Conservation (phyloP, 1,140 invertebrate genomes). For the Orussus abietinus region DNA sequence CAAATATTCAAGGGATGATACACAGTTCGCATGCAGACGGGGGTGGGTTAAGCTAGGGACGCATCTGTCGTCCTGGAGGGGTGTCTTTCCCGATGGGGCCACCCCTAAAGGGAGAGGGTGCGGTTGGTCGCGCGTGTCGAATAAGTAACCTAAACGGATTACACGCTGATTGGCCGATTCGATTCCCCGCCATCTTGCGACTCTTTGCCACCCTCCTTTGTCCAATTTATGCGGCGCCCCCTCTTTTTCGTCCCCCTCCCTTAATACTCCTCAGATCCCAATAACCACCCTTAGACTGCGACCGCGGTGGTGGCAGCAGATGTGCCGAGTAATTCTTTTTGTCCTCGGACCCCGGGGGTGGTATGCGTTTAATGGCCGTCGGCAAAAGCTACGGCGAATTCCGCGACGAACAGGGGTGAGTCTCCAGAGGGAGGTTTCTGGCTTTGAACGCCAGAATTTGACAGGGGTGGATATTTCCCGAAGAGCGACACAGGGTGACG, state of each 20-base stretch:
- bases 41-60: no score
- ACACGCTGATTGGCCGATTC: slow-evolving; percentile 37
- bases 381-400: slow-evolving; percentile 21
- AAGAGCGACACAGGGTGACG: no score
- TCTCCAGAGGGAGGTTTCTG: neutral
- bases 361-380: slow-evolving; percentile 36
- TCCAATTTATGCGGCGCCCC: slow-evolving; percentile 4
- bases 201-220: slow-evolving; percentile 1
- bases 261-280: neutral
- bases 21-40: no score
- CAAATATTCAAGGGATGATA: slow-evolving; percentile 30
- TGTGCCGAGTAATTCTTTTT: slow-evolving; percentile 33
- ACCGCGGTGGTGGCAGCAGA: slow-evolving; percentile 28
- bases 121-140: slow-evolving; percentile 41
- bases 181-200: slow-evolving; percentile 5
- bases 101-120: slow-evolving; percentile 15
- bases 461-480: no score
- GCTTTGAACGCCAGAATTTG: no score
- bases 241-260: slow-evolving; percentile 5
- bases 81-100: slow-evolving; percentile 27
- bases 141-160: slow-evolving; percentile 46
- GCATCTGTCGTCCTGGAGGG: slow-evolving; percentile 44
- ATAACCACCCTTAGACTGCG: neutral
- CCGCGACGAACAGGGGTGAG: slow-evolving; percentile 16
- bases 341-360: slow-evolving; percentile 6